These are phyloP conservation scores for Himalopsyche anomala DNA, from an alignment of 2,888 invertebrate species.

Conservation along the genomic window DNA sequence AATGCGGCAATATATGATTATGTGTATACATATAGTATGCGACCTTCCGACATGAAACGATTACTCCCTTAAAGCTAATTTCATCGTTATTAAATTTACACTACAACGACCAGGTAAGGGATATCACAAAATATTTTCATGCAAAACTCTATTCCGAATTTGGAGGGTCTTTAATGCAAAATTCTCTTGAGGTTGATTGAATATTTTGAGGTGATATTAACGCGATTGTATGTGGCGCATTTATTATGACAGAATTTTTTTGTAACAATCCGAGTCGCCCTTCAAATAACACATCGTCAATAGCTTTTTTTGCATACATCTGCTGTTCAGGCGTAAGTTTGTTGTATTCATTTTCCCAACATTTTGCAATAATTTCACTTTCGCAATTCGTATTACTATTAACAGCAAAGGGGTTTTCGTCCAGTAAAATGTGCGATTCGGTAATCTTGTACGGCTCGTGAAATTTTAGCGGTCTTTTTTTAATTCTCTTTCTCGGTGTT, in stretches of 20 bases:
- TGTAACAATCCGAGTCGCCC: constrained; percentile 1
- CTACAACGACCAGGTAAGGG: too few relatives aligned
- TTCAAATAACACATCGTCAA: constrained; percentile 18
- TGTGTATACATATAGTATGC: too few relatives aligned
- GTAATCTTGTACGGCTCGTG: constrained; percentile 1
- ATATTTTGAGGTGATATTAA: neutral
- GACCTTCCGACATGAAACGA: too few relatives aligned
- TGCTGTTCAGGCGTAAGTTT: constrained; percentile 43
- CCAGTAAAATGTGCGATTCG: neutral
- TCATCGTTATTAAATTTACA: too few relatives aligned
- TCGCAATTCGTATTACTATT: neutral
- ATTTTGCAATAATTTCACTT: constrained; percentile 18
- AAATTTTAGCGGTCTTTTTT: neutral
- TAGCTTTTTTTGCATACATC: constrained; percentile 39
- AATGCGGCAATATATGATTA: too few relatives aligned
- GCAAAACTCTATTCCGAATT: neutral
- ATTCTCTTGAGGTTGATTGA: neutral
- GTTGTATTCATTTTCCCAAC: constrained; percentile 27
- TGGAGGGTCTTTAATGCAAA: neutral
- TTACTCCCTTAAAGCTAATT: too few relatives aligned
- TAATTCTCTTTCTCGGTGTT: constrained; percentile 13
- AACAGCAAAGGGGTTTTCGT: neutral
- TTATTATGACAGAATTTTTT: constrained; percentile 22
- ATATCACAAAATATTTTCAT: too few relatives aligned
- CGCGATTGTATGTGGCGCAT: neutral